phyloP scores from a whole-genome alignment of 2,797 vertebrate genomes.

The Acrossocheilus wenchowensis region DNA sequence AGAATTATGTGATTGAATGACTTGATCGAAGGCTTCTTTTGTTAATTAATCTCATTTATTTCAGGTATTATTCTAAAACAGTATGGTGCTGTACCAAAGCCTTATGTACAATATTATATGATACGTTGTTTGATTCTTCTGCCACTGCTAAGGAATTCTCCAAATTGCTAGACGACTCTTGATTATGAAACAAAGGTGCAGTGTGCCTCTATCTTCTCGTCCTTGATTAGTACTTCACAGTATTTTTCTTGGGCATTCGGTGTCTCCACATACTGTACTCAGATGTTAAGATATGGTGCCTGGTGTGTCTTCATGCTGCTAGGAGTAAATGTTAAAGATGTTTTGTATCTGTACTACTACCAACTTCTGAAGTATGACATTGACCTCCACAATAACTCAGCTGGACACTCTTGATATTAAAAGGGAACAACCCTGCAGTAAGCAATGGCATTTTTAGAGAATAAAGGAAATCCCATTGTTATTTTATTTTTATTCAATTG shows the following conservation, averaged over 20 bases:
- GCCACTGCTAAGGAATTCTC: conserved; percentile 78
- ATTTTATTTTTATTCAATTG: conserved; percentile 46
- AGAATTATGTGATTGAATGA: conserved; percentile 42
- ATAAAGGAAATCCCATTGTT: conserved; percentile 26
- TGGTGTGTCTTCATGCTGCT: conserved; percentile 64
- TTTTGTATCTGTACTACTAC: conserved; percentile 55
- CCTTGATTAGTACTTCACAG: conserved; percentile 49
- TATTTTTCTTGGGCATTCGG: conserved; percentile 48
- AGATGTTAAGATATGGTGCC: conserved; percentile 62
- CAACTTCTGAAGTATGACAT: conserved; percentile 51
- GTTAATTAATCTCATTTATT: conserved; percentile 73
- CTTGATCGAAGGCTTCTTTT: conserved; percentile 63
- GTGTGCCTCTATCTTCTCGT: conserved; percentile 57
- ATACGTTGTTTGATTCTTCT: conserved; percentile 76
- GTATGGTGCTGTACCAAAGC: conserved; percentile 96
- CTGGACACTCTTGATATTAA: conserved; percentile 48
- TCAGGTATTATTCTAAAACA: conserved; percentile 89
- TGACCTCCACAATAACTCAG: conserved; percentile 49
- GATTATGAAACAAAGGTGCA: conserved; percentile 47
- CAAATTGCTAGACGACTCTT: conserved; percentile 59
- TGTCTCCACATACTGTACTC: conserved; percentile 39
- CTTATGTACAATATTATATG: conserved; percentile 82
- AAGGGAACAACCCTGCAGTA: conserved; percentile 42
- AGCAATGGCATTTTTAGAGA: conserved; percentile 34
- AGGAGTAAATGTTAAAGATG: conserved; percentile 59